A percentile compares a stretch with the other conserved stretches of the same genome.
These are phyloP conservation scores for Eulemur coronatus DNA, from an alignment of 2,797 vertebrate genomes.

Conservation along the genomic window DNA sequence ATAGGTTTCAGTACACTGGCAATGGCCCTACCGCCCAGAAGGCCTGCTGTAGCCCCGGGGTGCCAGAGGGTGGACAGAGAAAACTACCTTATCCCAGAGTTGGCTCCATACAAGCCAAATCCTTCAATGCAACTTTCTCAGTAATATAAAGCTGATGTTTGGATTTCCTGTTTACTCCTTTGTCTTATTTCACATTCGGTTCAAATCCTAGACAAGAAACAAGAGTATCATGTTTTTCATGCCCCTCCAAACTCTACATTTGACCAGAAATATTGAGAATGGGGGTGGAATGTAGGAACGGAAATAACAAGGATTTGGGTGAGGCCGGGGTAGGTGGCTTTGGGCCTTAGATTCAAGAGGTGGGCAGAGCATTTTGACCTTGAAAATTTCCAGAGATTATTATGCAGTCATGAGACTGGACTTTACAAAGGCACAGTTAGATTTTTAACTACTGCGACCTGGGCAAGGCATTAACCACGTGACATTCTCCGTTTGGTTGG, in stretches of 20 bases:
- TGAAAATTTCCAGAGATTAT: neutral
- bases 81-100: neutral
- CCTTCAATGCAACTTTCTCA: neutral
- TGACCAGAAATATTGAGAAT: neutral
- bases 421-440: neutral
- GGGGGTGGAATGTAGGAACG: neutral
- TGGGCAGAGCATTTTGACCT: neutral
- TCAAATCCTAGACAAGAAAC: neutral
- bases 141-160: neutral
- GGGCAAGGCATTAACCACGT: neutral
- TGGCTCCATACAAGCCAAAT: neutral
- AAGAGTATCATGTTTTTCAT: neutral
- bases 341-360: neutral
- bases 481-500: neutral
- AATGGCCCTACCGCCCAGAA: neutral
- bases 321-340: too few species aligned
- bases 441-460: neutral
- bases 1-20: neutral
- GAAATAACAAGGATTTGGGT: neutral
- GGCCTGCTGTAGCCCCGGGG: neutral
- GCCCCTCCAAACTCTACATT: neutral
- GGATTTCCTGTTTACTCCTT: neutral
- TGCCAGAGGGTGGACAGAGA: neutral
- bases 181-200: neutral
- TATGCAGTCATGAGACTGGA: neutral